phyloP scores from a whole-genome alignment of 1,140 invertebrate genomes.

The Octopus sinensis region DNA sequence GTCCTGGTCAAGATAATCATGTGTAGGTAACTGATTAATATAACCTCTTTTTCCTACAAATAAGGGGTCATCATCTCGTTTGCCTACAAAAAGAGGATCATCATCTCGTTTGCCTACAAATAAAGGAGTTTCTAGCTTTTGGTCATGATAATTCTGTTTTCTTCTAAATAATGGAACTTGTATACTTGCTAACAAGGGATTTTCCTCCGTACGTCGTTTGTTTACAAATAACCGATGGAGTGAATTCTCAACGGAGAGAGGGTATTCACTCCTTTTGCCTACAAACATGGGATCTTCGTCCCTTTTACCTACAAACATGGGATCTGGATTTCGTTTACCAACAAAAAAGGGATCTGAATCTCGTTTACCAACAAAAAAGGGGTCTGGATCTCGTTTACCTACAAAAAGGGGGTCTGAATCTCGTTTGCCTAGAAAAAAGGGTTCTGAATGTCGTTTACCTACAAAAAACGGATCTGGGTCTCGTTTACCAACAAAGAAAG shows the following conservation, averaged over 20 bases:
- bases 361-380: conserved; percentile 24
- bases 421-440: conserved; percentile 18
- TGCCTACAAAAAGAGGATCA: conserved; percentile 23
- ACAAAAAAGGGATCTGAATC: conserved; percentile 22
- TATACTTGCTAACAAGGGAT: background rate
- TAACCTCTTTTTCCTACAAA: conserved; percentile 22
- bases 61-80: conserved; percentile 19
- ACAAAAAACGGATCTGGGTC: conserved; percentile 18
- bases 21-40: no score
- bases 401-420: conserved; percentile 10
- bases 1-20: no score
- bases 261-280: conserved; percentile 22
- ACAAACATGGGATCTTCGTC: conserved; percentile 8
- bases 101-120: conserved; percentile 14
- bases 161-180: background rate
- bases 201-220: no score
- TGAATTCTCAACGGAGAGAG: conserved; percentile 23
- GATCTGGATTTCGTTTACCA: conserved; percentile 20
- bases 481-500: conserved; percentile 24
- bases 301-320: conserved; percentile 22
- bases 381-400: conserved; percentile 18
- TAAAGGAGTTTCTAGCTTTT: background rate
- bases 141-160: background rate
- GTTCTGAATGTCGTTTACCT: conserved; percentile 19
- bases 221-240: no score